These are phyloP conservation scores for Drosophila kanapiae DNA, from an alignment of 1,140 invertebrate genomes.

Conservation along the genomic window DNA sequence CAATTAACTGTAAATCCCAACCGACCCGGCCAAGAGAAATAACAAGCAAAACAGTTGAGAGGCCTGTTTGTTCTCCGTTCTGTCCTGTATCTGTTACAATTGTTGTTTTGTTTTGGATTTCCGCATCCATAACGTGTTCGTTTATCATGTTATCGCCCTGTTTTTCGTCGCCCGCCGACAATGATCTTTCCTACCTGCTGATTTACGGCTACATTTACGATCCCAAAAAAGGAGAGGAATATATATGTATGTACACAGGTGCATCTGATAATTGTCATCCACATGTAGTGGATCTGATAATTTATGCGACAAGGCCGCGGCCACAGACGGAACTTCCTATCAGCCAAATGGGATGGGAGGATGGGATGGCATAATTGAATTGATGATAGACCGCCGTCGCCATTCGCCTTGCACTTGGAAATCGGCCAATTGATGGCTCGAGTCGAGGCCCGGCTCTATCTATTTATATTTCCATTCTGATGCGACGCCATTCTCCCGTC, in stretches of 20 bases:
- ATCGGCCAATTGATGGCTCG: conserved; percentile 52
- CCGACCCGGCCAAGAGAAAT: conserved; percentile 7
- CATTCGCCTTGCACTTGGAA: conserved; percentile 61
- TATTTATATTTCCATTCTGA: conserved; percentile 34
- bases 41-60: conserved; percentile 20
- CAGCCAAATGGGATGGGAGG: conserved; percentile 51
- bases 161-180: conserved; percentile 25
- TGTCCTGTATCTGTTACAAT: conserved; percentile 21
- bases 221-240: conserved; percentile 17
- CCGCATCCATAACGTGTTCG: conserved; percentile 42
- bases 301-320: conserved; percentile 41
- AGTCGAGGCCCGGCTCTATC: conserved; percentile 20
- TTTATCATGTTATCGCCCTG: conserved; percentile 41
- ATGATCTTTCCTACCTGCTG: conserved; percentile 40
- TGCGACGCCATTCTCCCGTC: conserved; percentile 10
- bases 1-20: conserved; percentile 43
- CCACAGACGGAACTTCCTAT: conserved; percentile 47
- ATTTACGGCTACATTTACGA: conserved; percentile 38
- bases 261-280: conserved; percentile 23
- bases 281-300: conserved; percentile 20
- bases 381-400: conserved; percentile 50
- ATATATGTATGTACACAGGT: background rate
- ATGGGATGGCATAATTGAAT: conserved; percentile 53
- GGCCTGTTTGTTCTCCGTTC: conserved; percentile 37
- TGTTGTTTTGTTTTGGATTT: conserved; percentile 47